These are phyloP conservation scores for Smittia aterrima DNA, from an alignment of 2,888 invertebrate species.

Conservation along the genomic window DNA sequence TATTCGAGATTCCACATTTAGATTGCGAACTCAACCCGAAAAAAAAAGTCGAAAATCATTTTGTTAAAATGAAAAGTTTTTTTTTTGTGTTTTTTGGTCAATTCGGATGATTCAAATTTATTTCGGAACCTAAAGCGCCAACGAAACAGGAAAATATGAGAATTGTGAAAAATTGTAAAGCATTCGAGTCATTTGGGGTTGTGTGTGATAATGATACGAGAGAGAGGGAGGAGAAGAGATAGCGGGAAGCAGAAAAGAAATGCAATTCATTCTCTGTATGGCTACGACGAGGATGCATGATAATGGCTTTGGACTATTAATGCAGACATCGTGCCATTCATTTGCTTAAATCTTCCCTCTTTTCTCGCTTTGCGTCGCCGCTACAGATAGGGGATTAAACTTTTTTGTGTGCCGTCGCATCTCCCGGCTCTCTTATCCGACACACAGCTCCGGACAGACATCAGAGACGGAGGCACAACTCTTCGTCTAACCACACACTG, in stretches of 20 bases:
- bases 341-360: conserved; percentile 12
- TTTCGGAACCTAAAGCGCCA: not conserved
- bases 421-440: not conserved
- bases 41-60: conserved; percentile 9
- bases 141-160: conserved; percentile 16
- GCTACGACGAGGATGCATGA: not conserved
- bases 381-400: not conserved
- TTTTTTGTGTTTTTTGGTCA: conserved; percentile 4
- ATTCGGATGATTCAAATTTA: not conserved
- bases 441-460: not conserved
- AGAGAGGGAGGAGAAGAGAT: not conserved
- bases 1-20: conserved; percentile 6
- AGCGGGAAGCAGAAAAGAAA: not conserved
- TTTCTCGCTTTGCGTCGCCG: not conserved
- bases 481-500: not conserved
- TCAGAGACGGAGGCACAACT: not conserved
- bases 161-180: not conserved
- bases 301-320: conserved; percentile 8
- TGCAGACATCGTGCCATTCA: conserved; percentile 28
- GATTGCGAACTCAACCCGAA: not conserved
- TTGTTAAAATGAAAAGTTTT: not conserved
- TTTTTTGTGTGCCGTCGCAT: conserved; percentile 1
- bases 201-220: not conserved
- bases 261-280: conserved; percentile 4
- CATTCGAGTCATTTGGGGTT: not conserved